Evolutionary conservation across 2,113 vertebrate genomes (phyloP).

Genomic region (Myotis lucifugus): DNA sequence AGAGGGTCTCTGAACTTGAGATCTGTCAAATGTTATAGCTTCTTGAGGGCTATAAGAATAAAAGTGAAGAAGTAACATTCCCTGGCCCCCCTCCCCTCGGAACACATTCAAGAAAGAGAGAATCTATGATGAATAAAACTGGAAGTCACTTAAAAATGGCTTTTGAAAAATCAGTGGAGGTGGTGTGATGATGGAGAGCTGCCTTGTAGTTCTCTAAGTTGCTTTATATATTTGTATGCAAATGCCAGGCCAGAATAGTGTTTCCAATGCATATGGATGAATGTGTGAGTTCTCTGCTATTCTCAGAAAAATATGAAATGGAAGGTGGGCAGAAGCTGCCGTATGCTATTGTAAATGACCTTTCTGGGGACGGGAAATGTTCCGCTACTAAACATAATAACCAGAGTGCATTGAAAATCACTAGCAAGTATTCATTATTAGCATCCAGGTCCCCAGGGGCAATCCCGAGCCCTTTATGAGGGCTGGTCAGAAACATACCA

Average conservation of each 20-base stretch:
- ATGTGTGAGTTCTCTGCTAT: conserved; percentile 49
- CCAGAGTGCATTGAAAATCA: conserved; percentile 62
- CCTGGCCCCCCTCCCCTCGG: background rate
- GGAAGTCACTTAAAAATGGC: background rate
- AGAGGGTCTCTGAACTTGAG: background rate
- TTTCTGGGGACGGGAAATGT: conserved; percentile 61
- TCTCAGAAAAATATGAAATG: conserved; percentile 63
- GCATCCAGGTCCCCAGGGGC: conserved; percentile 18
- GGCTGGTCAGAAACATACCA: conserved; percentile 15
- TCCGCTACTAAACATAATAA: conserved; percentile 68
- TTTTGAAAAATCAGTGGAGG: conserved; percentile 36
- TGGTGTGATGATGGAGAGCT: conserved; percentile 54
- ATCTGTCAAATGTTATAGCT: background rate
- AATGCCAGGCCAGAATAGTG: conserved; percentile 72
- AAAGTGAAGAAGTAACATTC: background rate
- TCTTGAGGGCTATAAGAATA: background rate
- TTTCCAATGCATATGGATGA: conserved; percentile 77
- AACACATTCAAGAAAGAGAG: background rate
- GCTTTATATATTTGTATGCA: conserved; percentile 84
- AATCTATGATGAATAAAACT: background rate
- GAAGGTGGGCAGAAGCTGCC: conserved; percentile 49
- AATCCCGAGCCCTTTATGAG: background rate
- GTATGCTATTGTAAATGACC: conserved; percentile 62
- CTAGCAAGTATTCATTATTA: conserved; percentile 54
- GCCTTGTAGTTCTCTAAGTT: conserved; percentile 70